Percentiles rank a stretch among this genome's conserved stretches.
Conservation (phyloP, 1,140 invertebrate species). For the Bombyx mandarina region DNA sequence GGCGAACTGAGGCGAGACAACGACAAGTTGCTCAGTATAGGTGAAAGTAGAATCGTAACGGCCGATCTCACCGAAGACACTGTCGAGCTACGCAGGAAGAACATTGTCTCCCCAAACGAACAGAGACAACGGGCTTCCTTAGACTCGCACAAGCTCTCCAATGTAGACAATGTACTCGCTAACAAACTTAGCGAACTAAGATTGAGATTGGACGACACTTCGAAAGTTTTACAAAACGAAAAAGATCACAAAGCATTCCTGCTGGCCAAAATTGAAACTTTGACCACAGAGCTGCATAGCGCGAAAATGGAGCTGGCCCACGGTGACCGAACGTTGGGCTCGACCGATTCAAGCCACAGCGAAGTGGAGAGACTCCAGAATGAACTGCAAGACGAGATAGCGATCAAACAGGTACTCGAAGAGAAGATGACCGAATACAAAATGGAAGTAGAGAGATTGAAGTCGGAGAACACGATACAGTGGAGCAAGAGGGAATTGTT, state of each 20-base stretch:
- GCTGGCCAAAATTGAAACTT: slow-evolving; percentile 45
- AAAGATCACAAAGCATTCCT: slow-evolving; percentile 58
- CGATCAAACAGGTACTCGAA: slow-evolving; percentile 57
- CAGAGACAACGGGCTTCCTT: slow-evolving; percentile 47
- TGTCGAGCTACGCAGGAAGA: slow-evolving; percentile 54
- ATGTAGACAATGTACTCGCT: slow-evolving; percentile 51
- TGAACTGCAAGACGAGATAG: slow-evolving; percentile 60
- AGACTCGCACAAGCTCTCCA: slow-evolving; percentile 60
- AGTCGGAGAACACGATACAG: slow-evolving; percentile 92
- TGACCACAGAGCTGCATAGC: slow-evolving; percentile 52
- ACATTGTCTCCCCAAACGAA: slow-evolving; percentile 44
- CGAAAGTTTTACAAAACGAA: slow-evolving; percentile 52
- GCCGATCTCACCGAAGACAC: slow-evolving; percentile 53
- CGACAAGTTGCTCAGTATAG: slow-evolving; percentile 56
- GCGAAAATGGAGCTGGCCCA: slow-evolving; percentile 50
- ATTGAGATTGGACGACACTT: slow-evolving; percentile 48
- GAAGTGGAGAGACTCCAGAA: slow-evolving; percentile 59
- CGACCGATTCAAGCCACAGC: slow-evolving; percentile 62
- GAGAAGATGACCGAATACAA: slow-evolving; percentile 81
- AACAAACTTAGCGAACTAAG: slow-evolving; percentile 57
- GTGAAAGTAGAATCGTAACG: slow-evolving; percentile 55
- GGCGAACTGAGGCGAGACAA: slow-evolving; percentile 51
- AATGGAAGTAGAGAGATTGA: slow-evolving; percentile 87
- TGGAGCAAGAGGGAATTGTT: slow-evolving; percentile 92
- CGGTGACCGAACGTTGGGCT: slow-evolving; percentile 53